phyloP scores from a whole-genome alignment of 1,140 invertebrate species.

The Mesaphorura yosii region DNA sequence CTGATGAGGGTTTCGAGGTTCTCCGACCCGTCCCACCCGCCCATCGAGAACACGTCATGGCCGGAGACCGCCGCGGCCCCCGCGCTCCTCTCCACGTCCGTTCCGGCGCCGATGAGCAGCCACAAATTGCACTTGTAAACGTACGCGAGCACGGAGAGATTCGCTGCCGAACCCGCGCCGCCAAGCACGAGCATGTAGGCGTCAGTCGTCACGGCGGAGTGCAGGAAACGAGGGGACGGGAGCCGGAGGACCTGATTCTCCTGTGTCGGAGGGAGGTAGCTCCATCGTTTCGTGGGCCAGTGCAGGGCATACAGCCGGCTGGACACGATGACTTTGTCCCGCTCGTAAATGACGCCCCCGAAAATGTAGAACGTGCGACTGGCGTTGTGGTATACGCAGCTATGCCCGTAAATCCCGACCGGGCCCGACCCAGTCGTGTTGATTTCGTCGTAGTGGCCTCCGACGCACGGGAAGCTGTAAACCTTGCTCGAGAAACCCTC shows the following conservation, averaged over 20 bases:
- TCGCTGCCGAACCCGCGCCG: constrained; percentile 6
- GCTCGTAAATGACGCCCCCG: constrained; percentile 67
- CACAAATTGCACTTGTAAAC: constrained; percentile 81
- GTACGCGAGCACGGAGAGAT: constrained; percentile 50
- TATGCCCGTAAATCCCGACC: constrained; percentile 73
- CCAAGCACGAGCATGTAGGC: constrained; percentile 80
- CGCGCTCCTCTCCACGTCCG: constrained; percentile 5
- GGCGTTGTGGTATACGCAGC: constrained; percentile 67
- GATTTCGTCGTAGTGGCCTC: constrained; percentile 53
- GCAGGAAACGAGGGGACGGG: constrained; percentile 68
- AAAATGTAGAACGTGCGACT: constrained; percentile 79
- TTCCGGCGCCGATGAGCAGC: constrained; percentile 43
- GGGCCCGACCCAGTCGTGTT: constrained; percentile 52
- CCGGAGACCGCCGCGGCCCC: constrained; percentile 41
- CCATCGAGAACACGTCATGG: constrained; percentile 65
- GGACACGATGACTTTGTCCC: constrained; percentile 57
- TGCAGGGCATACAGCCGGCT: constrained; percentile 65
- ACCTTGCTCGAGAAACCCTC: constrained; percentile 62
- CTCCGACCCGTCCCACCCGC: constrained; percentile 34
- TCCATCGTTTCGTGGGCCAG: constrained; percentile 62
- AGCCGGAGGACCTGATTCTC: constrained; percentile 35
- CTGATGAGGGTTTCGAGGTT: constrained; percentile 18
- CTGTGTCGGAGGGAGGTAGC: constrained; percentile 56
- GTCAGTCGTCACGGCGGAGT: constrained; percentile 74
- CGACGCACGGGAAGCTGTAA: constrained; percentile 69